A percentile compares a stretch with the other conserved stretches of the same genome.
Conservation (phyloP, 1,140 invertebrate species). For the Agrilus planipennis region DNA sequence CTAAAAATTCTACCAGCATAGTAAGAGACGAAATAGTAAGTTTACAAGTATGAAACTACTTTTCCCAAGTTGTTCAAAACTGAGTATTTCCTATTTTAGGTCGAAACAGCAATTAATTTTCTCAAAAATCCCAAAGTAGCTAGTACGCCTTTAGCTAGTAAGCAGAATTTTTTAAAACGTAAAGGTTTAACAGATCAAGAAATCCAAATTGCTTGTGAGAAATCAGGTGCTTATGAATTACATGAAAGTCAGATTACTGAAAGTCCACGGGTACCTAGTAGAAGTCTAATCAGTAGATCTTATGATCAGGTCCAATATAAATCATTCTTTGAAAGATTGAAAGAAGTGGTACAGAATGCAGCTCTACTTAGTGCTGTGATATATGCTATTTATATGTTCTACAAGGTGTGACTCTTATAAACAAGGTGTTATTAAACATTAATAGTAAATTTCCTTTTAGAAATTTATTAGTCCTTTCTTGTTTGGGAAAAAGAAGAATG, state of each 20-base stretch:
- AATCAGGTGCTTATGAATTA: conserved; percentile 37
- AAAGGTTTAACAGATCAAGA: conserved; percentile 75
- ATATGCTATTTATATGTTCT: conserved; percentile 60
- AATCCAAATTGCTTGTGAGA: conserved; percentile 58
- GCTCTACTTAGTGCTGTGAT: conserved; percentile 54
- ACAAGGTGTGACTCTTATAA: conserved; percentile 44
- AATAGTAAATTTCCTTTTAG: conserved; percentile 14
- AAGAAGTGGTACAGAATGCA: conserved; percentile 53
- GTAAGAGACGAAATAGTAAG: conserved; percentile 5
- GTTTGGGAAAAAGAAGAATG: conserved; percentile 30
- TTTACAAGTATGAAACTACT: background rate
- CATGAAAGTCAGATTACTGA: conserved; percentile 20
- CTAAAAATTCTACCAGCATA: background rate
- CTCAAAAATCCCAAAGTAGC: conserved; percentile 71
- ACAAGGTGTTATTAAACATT: background rate
- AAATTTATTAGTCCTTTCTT: conserved; percentile 30
- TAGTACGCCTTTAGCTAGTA: conserved; percentile 57
- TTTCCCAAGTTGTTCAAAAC: background rate
- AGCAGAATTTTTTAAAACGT: conserved; percentile 63
- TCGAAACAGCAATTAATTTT: conserved; percentile 76
- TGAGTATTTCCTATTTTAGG: conserved; percentile 37
- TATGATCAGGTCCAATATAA: conserved; percentile 22
- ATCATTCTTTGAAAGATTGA: conserved; percentile 41
- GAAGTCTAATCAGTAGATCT: conserved; percentile 1
- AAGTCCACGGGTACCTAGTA: conserved; percentile 13